A percentile compares a stretch with the other conserved stretches of the same genome.
Evolutionary conservation across 1,140 invertebrate species (phyloP).

Genomic region (Drosophila grimshawi): DNA sequence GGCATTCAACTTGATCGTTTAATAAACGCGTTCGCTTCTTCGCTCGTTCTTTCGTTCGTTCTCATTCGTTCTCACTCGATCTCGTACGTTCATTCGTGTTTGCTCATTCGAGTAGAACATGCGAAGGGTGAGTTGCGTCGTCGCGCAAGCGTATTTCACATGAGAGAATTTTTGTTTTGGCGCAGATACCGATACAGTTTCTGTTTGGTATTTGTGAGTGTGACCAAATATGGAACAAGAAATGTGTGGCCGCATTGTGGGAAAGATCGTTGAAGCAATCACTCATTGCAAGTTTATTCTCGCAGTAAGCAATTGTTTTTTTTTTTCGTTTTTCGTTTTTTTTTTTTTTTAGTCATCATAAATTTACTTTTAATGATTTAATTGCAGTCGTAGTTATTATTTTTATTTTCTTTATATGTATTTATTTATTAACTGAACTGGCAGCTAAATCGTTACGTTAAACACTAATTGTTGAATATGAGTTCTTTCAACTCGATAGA

Average conservation of each 20-base stretch:
- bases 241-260: conserved; percentile 35
- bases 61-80: too few species aligned
- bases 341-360: conserved; percentile 31
- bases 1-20: conserved; percentile 84
- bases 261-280: conserved; percentile 38
- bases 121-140: conserved; percentile 55
- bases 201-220: not conserved
- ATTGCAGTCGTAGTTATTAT: conserved; percentile 18
- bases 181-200: conserved; percentile 27
- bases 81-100: not conserved
- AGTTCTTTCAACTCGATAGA: conserved; percentile 49
- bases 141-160: conserved; percentile 42
- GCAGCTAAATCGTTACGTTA: conserved; percentile 23
- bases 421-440: conserved; percentile 14
- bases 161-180: conserved; percentile 33
- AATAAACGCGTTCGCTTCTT: conserved; percentile 73
- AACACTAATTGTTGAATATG: conserved; percentile 31
- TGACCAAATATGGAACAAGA: conserved; percentile 46
- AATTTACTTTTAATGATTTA: conserved; percentile 47
- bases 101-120: conserved; percentile 58
- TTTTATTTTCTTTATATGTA: not conserved
- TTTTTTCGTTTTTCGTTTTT: conserved; percentile 10
- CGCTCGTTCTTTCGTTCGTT: not conserved
- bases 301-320: not conserved
- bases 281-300: conserved; percentile 24